Evolutionary conservation across 23 tunicate species (phyloP), one percentile per base, ranked within the genome.

Genomic region (Trididemnum clinides): DNA sequence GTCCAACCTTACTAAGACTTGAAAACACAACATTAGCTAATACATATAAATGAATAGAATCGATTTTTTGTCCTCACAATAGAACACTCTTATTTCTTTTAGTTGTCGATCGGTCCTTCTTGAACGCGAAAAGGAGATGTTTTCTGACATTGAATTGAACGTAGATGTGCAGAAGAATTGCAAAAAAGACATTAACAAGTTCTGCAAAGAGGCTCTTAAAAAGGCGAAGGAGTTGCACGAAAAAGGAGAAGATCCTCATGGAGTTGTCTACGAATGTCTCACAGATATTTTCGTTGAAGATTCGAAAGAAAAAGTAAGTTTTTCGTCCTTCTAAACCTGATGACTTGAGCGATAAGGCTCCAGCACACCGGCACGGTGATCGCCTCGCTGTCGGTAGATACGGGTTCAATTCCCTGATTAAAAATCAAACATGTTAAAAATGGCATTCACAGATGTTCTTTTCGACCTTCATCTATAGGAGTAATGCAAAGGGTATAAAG

Each of bases 91-190:
- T n/a, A n/a, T n/a, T n/a, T n/a, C n/a, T n/a, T 59, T 12, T 57
- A 73, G 80, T 1, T 96, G 99, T 64, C 85, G 83, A 22, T 6
- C 58, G 3, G 62, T 91, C 19, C 85, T 96, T 29, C 31, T 10
- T 4, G 91, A 88, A 49, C 87, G 99, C 28, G 96, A 96, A 71
- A 70, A 72, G 50, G 96, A 90, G 33, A 72, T 78, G 63, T 87
- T 84, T 37, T 64, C 73, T 15, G 96, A 96, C 83, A 82, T 96
- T 57, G 70, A 85, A 0, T 59, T 96, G 0, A 88, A 96, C 35
- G 93, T 92, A 5, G 85, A 83, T 31, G 71, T 96, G 12, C 33
- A 33, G 81, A 64, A 80, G 4, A 80, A 71, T 34, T 96, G 99
- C 70, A 33, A 64, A 0, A 37, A 71, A 15, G 99, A 96, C 58